Base-by-base conservation (phyloP, 1,140 invertebrate species). In the Semibalanus balanoides region DNA sequence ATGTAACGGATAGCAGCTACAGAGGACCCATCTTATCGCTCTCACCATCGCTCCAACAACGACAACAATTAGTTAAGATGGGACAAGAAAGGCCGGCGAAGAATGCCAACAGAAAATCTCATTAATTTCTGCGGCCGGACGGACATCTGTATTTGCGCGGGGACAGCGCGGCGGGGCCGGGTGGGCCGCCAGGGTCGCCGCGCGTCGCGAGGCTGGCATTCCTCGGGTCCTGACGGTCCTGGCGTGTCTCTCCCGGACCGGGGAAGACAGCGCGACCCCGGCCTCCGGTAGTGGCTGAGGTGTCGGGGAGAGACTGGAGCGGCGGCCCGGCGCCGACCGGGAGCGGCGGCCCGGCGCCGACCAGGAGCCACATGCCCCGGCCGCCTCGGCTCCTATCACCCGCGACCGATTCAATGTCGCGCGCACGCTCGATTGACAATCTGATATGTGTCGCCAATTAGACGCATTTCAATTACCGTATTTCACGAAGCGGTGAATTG, bases 41-140 rank as follows among this genome's bases (percentile, higher is more conserved):
- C 51, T 64, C 51, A 64, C 51, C 51, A 64, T 64, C 51, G 22
- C 7, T 19, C 51, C 51, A 14, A 64, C 51, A 64, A 64, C 51
- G 51, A 64, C 51, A 64, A 64, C 51, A 64, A 64, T 64, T 64
- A 64, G 51, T 64, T 64, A 22, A 64, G 51, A 64, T 64, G 51
- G 51, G 51, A 64, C 51, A 64, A 64, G 51, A 64, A 64, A 64
- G 51, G 51, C 51, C 51, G 51, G 51, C 51, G 51, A 64, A 64
- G 51, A 64, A 64, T 64, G 51, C 51, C 51, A 64, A 64, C 51
- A 64, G 51, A 64, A 64, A 64, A 64, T 64, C 51, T 64, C 51
- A 64, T 64, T 64, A 64, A 64, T 64, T 64, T 64, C 51, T 64
- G 51, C 51, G 51, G 51, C 51, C 51, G 51, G 7, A 7, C 11